Evolutionary conservation across 1,140 invertebrate species (phyloP), one percentile per base, ranked within the genome.

Genomic region (Bactericera cockerelli): DNA sequence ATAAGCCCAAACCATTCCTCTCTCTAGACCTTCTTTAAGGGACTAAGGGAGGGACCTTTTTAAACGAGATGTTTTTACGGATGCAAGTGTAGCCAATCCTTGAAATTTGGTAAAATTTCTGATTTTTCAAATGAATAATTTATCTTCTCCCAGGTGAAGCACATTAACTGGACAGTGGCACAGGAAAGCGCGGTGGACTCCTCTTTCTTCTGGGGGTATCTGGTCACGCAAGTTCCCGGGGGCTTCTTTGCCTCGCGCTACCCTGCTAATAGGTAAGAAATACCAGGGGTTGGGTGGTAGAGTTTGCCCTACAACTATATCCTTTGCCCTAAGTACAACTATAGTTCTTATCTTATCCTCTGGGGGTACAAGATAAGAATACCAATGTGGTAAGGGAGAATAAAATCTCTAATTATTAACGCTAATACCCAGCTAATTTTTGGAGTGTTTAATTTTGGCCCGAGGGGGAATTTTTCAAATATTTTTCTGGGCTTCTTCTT

Each of bases 181-280:
- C 79, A 89, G 13, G 84, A 94, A 63, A 93, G 92, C 24, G 83
- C 93, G 1, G 86, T 99, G 61, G 95, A 99, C 73, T 94, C 93
- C 24, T 98, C 94, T 0, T 99, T 99, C 71, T 99, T 99, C 74
- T 96, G 92, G 83, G 97, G 97, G 10, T 99, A 99, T 71, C 78
- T 99, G 31, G 76, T 99, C 25, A 99, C 97, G 1, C 97, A 99
- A 77, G 87, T 99, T 36, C 97, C 97, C 26, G 97, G 96, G 58
- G 97, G 97, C 26, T 97, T 98, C 72, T 76, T 99, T 55, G 95
- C 96, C 14, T 93, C 93, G 1, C 88, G 91, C 70, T 94, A 95
- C 70, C 92, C 95, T 13, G 94, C 97, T 6, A 98, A 98, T 73
- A 87, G 78, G 83, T 85, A 72, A 66, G 67, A n/a, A n/a, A n/a